Evolutionary conservation across 1,140 invertebrate genomes (phyloP).

Genomic region (Pogonomyrmex barbatus): DNA sequence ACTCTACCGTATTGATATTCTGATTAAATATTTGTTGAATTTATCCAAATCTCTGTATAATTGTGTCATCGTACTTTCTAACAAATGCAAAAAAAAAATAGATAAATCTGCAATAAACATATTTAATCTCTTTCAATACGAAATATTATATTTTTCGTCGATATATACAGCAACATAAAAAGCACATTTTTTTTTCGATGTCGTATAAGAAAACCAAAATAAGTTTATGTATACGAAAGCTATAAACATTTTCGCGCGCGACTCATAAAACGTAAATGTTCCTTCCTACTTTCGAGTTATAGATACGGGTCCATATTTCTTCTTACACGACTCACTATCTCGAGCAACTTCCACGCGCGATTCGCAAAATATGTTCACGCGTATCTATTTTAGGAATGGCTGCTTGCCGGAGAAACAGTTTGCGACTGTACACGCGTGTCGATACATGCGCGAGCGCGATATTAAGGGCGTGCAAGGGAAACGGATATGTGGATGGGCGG

Average conservation of each 20-base stretch:
- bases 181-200: conserved; percentile 11
- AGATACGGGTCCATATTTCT: conserved; percentile 28
- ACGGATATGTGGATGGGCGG: background rate
- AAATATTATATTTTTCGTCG: background rate
- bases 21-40: background rate
- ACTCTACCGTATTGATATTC: background rate
- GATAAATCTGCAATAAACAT: background rate
- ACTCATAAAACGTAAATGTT: conserved; percentile 56
- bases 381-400: conserved; percentile 61
- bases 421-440: background rate
- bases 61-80: background rate
- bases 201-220: background rate
- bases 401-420: conserved; percentile 34
- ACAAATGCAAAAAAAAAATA: background rate
- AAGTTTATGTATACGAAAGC: conserved; percentile 30
- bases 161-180: background rate
- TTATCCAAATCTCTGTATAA: background rate
- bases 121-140: background rate
- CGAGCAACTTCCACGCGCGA: conserved; percentile 36
- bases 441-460: conserved; percentile 1
- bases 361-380: conserved; percentile 57
- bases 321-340: conserved; percentile 18
- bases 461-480: conserved; percentile 36
- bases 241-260: conserved; percentile 60
- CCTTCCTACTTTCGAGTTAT: conserved; percentile 29